Evolutionary conservation across 2,888 invertebrate genomes (phyloP).

Genomic region (Nysson spinosus): DNA sequence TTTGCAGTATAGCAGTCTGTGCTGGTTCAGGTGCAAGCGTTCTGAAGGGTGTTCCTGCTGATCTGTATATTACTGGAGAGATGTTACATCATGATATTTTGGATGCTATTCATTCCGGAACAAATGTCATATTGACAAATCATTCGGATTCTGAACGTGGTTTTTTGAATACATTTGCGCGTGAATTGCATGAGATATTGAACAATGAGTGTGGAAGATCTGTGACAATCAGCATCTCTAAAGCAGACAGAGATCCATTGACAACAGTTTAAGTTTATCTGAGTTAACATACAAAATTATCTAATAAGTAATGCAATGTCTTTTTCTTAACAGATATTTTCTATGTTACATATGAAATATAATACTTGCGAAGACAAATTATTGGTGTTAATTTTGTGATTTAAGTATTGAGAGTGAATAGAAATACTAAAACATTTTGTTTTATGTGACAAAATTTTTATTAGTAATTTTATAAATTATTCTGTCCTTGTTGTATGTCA

Average conservation of each 20-base stretch:
- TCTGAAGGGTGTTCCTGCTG: constrained; percentile 84
- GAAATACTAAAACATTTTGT: not conserved
- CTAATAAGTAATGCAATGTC: no score
- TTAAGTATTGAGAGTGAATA: no score
- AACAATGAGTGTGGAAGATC: no score
- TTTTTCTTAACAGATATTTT: no score
- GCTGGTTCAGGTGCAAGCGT: constrained; percentile 93
- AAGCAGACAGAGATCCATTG: constrained; percentile 88
- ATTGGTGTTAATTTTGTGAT: no score
- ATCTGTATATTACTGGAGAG: constrained; percentile 93
- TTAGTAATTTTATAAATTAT: constrained; percentile 51
- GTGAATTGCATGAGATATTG: constrained; percentile 74
- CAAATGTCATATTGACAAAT: constrained; percentile 91
- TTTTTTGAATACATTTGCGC: constrained; percentile 83
- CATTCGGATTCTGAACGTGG: constrained; percentile 97
- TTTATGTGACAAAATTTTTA: constrained; percentile 39
- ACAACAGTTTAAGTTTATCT: constrained; percentile 79
- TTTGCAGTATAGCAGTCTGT: constrained; percentile 87
- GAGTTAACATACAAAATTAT: not conserved
- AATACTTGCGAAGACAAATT: no score
- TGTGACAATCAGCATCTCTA: constrained; percentile 84
- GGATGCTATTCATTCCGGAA: constrained; percentile 89
- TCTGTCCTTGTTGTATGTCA: constrained; percentile 21
- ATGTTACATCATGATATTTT: constrained; percentile 97
- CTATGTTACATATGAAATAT: no score